A percentile compares a stretch with the other conserved stretches of the same genome.
These are phyloP conservation scores for Symphodus melops DNA, from an alignment of 2,113 vertebrate species.

Conservation along the genomic window DNA sequence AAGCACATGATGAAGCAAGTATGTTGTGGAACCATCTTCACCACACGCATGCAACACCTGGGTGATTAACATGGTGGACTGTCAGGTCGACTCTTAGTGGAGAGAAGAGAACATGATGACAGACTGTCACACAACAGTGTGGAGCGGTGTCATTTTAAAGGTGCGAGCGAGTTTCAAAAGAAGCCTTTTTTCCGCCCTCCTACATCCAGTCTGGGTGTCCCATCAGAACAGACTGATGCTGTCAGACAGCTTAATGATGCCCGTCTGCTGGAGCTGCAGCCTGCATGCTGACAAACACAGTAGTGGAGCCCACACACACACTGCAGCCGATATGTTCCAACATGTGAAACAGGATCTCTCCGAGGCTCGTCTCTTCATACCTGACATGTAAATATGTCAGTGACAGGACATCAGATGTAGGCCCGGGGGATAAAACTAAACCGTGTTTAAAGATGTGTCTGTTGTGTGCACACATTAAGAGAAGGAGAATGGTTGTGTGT, in stretches of 20 bases:
- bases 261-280: constrained; percentile 12
- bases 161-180: neutral
- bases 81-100: constrained; percentile 22
- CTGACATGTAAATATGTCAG: too few relatives aligned
- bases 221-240: neutral
- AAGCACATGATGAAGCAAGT: too few relatives aligned
- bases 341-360: too few relatives aligned
- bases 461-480: too few relatives aligned
- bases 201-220: constrained; percentile 20
- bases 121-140: constrained; percentile 1
- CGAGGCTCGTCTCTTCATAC: too few relatives aligned
- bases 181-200: neutral
- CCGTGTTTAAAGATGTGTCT: too few relatives aligned
- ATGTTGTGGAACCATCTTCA: too few relatives aligned
- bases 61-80: too few relatives aligned
- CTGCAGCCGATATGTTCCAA: neutral
- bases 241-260: constrained; percentile 26
- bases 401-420: too few relatives aligned
- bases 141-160: neutral
- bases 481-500: too few relatives aligned
- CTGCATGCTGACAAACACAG: constrained; percentile 21
- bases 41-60: too few relatives aligned
- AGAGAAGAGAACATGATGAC: constrained; percentile 1
- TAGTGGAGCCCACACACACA: neutral
- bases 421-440: too few relatives aligned